Evolutionary conservation across 2,797 vertebrate species (phyloP).

Genomic region (Sebastes taczanowskii): DNA sequence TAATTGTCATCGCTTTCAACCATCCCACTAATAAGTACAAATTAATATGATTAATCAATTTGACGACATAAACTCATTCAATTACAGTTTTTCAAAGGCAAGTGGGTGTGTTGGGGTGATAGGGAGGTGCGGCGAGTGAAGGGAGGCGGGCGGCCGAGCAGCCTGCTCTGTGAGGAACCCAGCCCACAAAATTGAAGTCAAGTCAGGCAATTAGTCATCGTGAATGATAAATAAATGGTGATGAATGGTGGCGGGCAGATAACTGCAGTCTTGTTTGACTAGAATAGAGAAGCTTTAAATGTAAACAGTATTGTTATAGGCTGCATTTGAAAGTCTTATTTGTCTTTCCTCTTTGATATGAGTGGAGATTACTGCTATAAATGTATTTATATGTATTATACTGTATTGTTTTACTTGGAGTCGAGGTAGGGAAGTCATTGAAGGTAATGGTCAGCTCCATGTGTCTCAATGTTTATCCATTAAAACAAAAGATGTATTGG

Average conservation of each 20-base stretch:
- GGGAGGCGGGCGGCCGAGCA: constrained; percentile 63
- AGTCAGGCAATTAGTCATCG: constrained; percentile 77
- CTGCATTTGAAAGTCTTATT: neutral
- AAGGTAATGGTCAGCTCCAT: neutral
- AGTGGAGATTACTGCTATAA: neutral
- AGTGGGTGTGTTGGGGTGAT: constrained; percentile 88
- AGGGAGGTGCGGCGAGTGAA: constrained; percentile 65
- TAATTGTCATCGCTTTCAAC: constrained; percentile 93
- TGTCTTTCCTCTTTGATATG: neutral
- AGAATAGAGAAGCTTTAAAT: neutral
- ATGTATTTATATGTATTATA: neutral
- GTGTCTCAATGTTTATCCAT: neutral
- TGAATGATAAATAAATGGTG: constrained; percentile 73
- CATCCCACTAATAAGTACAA: constrained; percentile 94
- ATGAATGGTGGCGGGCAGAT: constrained; percentile 55
- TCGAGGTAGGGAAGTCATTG: neutral
- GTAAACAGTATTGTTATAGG: neutral
- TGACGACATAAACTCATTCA: constrained; percentile 98
- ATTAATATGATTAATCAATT: constrained; percentile 99
- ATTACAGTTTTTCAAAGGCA: constrained; percentile 92
- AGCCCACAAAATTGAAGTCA: constrained; percentile 73
- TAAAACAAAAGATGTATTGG: neutral
- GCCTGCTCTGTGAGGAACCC: constrained; percentile 56
- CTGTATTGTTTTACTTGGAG: neutral
- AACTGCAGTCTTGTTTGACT: constrained; percentile 17